Percentiles rank a stretch among this genome's conserved stretches.
These are phyloP conservation scores for Caerostris darwini DNA, from an alignment of 1,140 invertebrate species.

Conservation along the genomic window DNA sequence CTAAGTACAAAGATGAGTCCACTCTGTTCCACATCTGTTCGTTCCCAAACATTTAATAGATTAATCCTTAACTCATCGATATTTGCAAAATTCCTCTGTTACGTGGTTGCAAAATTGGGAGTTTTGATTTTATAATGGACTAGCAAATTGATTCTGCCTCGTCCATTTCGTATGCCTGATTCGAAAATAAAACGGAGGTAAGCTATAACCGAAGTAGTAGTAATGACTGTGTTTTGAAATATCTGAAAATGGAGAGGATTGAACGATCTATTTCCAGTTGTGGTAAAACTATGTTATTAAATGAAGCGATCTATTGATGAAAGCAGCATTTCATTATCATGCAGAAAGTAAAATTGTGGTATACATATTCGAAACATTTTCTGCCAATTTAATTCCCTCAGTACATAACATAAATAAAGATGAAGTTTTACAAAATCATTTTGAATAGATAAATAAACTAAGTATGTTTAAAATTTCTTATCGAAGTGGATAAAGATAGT, in stretches of 20 bases:
- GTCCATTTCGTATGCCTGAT: conserved; percentile 24
- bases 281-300: conserved; percentile 35
- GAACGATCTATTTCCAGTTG: not conserved
- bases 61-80: conserved; percentile 61
- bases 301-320: conserved; percentile 29
- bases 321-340: conserved; percentile 12
- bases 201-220: conserved; percentile 1
- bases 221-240: conserved; percentile 31
- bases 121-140: conserved; percentile 67
- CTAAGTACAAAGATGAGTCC: conserved; percentile 57
- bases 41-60: conserved; percentile 70
- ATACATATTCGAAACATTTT: not conserved
- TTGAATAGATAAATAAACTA: no score
- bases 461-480: no score
- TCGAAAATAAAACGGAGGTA: conserved; percentile 4
- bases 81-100: conserved; percentile 55
- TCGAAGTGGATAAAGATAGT: no score
- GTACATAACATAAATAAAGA: not conserved
- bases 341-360: conserved; percentile 15
- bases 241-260: conserved; percentile 12
- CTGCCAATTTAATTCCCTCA: not conserved
- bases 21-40: conserved; percentile 49
- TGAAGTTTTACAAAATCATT: no score
- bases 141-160: conserved; percentile 60
- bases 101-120: conserved; percentile 30